These are phyloP conservation scores for Lycaena phlaeas DNA, from an alignment of 2,888 invertebrate genomes.

Conservation along the genomic window DNA sequence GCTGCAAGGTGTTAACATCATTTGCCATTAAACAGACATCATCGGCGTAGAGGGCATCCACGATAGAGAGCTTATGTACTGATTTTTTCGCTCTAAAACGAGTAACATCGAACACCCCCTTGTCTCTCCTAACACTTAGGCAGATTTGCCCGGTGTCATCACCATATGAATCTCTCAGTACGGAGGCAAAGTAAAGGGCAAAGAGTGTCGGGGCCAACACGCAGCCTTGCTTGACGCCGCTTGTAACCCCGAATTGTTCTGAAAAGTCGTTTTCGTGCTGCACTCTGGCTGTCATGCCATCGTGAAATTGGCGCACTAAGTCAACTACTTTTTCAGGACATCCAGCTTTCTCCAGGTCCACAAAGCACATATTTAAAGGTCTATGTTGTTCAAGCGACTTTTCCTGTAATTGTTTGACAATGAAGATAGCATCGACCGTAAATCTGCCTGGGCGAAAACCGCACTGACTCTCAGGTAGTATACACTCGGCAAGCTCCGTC, in stretches of 20 bases:
- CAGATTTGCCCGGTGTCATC: background rate
- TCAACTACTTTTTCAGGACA: slow-evolving; percentile 1
- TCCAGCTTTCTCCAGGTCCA: background rate
- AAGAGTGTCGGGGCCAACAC: background rate
- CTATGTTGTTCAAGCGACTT: slow-evolving; percentile 14
- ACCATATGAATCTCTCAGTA: background rate
- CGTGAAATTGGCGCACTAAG: slow-evolving; percentile 2
- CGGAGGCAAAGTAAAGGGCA: background rate
- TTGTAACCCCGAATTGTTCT: background rate
- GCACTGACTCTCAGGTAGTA: slow-evolving; percentile 14
- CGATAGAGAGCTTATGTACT: too few relatives aligned
- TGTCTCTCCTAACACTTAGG: background rate
- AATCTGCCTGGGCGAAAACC: slow-evolving; percentile 15
- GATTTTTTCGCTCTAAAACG: too few relatives aligned
- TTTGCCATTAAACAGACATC: slow-evolving; percentile 13
- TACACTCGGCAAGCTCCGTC: slow-evolving; percentile 1
- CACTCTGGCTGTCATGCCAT: slow-evolving; percentile 2
- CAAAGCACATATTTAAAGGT: background rate
- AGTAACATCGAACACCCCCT: too few relatives aligned
- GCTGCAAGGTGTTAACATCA: slow-evolving; percentile 10
- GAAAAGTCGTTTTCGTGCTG: background rate
- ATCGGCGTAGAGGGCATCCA: slow-evolving; percentile 11
- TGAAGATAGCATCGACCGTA: slow-evolving; percentile 17
- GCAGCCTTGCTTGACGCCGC: background rate
- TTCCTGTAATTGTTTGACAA: slow-evolving; percentile 12